A percentile compares a stretch with the other conserved stretches of the same genome.
These are phyloP conservation scores for Cancer borealis DNA, from an alignment of 2,888 invertebrate species.

Conservation along the genomic window DNA sequence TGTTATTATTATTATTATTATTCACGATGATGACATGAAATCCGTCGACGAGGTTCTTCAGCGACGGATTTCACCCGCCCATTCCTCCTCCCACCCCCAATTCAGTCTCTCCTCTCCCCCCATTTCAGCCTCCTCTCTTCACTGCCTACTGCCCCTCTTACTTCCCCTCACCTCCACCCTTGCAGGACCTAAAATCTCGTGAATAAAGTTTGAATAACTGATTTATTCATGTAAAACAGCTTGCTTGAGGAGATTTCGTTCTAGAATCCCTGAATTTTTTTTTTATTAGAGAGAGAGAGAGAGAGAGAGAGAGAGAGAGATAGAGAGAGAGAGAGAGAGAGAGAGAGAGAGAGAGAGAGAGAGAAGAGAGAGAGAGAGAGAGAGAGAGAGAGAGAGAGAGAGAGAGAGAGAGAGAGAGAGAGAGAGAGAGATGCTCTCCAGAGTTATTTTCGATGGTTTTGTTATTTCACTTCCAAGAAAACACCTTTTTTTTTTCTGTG, in stretches of 20 bases:
- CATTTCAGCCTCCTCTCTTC: neutral
- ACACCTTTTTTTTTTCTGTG: neutral
- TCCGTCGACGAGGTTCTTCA: neutral
- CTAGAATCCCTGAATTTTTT: neutral
- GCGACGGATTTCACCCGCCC: neutral
- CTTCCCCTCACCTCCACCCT: neutral
- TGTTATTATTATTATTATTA: neutral
- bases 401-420: too few species aligned
- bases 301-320: conserved; percentile 40
- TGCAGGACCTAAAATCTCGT: neutral
- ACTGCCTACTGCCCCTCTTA: neutral
- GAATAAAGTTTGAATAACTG: conserved; percentile 36
- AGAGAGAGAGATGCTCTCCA: neutral
- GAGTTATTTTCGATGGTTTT: neutral
- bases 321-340: conserved; percentile 28
- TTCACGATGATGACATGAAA: neutral
- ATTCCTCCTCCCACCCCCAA: neutral
- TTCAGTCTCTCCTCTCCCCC: neutral
- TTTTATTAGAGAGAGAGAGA: neutral
- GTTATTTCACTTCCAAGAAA: neutral
- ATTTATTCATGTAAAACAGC: conserved; percentile 39
- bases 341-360: too few species aligned
- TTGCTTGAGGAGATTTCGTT: neutral
- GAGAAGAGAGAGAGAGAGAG: too few species aligned
- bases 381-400: too few species aligned